Conservation (phyloP, 2,113 vertebrate species). For the Perca flavescens region DNA sequence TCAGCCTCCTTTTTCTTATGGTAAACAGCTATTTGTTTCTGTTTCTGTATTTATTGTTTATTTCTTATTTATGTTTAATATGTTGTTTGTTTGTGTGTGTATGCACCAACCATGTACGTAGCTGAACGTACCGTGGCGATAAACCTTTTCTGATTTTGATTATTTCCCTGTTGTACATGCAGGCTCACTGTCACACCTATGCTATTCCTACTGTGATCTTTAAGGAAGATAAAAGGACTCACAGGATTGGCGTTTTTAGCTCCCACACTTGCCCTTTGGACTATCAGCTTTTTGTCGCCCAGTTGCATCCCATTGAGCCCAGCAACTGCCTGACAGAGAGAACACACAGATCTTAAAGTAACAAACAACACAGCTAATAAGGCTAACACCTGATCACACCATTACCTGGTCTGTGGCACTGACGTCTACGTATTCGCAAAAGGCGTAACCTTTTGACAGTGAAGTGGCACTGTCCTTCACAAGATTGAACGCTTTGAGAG, state of each 20-base stretch:
- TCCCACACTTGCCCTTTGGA: constrained; percentile 86
- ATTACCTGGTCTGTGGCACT: constrained; percentile 85
- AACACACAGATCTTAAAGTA: constrained; percentile 30
- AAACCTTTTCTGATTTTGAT: no score
- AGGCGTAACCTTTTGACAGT: constrained; percentile 87
- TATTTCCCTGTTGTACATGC: background rate
- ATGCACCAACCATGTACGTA: no score
- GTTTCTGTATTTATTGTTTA: no score
- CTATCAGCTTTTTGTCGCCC: constrained; percentile 87
- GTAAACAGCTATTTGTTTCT: no score
- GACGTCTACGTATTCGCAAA: constrained; percentile 86
- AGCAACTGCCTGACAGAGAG: constrained; percentile 77
- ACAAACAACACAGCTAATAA: background rate
- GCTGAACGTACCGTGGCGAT: no score
- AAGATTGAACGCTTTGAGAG: constrained; percentile 87
- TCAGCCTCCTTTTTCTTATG: no score
- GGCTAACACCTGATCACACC: background rate
- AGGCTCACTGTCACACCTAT: background rate
- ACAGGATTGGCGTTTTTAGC: constrained; percentile 84
- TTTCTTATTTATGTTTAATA: no score
- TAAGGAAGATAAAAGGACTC: constrained; percentile 45
- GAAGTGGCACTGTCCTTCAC: constrained; percentile 88
- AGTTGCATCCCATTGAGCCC: constrained; percentile 88
- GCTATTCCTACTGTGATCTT: background rate
- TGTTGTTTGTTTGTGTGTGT: no score